Percentiles rank a stretch among this genome's conserved stretches.
Conservation (phyloP, 2,113 vertebrate genomes). For the Indicator maculatus region DNA sequence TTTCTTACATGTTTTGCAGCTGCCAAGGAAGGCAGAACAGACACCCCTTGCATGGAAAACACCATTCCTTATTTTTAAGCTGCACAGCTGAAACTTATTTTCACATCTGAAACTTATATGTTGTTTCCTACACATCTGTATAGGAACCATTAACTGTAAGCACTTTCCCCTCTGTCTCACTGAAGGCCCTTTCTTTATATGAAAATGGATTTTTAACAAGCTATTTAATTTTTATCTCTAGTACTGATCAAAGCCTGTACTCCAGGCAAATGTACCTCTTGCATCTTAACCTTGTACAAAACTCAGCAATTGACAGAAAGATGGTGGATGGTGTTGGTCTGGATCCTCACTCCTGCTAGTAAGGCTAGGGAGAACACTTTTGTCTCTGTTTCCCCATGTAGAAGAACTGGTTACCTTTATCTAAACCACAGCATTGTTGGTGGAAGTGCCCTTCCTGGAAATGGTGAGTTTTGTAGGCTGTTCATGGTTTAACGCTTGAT, state of each 20-base stretch:
- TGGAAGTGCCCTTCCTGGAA: neutral
- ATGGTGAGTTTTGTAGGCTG: neutral
- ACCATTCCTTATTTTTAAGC: neutral
- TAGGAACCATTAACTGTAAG: neutral
- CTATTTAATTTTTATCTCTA: neutral
- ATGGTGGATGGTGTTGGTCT: neutral
- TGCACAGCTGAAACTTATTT: rapidly evolving
- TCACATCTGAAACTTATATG: neutral
- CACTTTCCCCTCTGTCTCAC: neutral
- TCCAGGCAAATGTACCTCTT: neutral
- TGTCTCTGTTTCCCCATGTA: too few species aligned
- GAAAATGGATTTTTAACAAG: neutral
- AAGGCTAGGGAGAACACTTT: neutral
- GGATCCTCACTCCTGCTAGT: neutral
- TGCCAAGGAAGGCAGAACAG: neutral
- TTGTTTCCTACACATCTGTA: neutral
- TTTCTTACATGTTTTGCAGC: neutral
- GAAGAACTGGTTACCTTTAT: neutral
- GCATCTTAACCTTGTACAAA: neutral
- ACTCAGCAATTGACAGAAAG: too few species aligned
- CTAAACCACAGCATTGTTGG: neutral
- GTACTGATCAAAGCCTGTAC: neutral
- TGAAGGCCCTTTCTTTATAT: neutral
- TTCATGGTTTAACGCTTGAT: neutral
- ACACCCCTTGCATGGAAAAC: neutral